phyloP scores from a whole-genome alignment of 2,113 vertebrate genomes.

The Cryptoleucopteryx plumbea region DNA sequence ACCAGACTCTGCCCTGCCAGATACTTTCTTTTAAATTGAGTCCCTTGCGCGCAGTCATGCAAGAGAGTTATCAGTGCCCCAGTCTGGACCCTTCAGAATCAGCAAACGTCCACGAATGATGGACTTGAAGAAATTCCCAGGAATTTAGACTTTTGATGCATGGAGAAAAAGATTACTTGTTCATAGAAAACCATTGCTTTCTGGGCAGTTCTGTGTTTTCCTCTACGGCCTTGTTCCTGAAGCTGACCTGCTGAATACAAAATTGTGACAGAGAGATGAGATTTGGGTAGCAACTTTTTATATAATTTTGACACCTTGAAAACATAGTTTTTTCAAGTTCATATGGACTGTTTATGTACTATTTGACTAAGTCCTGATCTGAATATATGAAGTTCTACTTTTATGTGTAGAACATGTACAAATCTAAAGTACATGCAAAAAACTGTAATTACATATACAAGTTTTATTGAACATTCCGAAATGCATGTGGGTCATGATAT shows the following conservation, averaged over 20 bases:
- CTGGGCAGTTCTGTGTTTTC: background rate
- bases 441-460: background rate
- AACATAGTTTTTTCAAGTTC: background rate
- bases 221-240: background rate
- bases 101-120: conserved; percentile 4
- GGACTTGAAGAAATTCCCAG: conserved; percentile 42
- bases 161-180: background rate
- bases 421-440: background rate
- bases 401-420: background rate
- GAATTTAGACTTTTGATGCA: conserved; percentile 21
- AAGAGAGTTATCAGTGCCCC: conserved; percentile 27
- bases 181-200: background rate
- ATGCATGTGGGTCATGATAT: background rate
- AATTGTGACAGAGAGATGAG: background rate
- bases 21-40: conserved; percentile 60
- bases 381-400: background rate
- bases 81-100: conserved; percentile 44
- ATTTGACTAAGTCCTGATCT: background rate
- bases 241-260: background rate
- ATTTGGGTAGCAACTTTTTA: background rate
- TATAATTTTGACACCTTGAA: background rate
- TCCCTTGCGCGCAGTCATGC: conserved; percentile 34
- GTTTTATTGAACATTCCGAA: background rate
- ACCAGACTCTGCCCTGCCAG: conserved; percentile 48
- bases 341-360: background rate